Evolutionary conservation across 1,140 invertebrate species (phyloP).

Genomic region (Schlechtendalia chinensis): DNA sequence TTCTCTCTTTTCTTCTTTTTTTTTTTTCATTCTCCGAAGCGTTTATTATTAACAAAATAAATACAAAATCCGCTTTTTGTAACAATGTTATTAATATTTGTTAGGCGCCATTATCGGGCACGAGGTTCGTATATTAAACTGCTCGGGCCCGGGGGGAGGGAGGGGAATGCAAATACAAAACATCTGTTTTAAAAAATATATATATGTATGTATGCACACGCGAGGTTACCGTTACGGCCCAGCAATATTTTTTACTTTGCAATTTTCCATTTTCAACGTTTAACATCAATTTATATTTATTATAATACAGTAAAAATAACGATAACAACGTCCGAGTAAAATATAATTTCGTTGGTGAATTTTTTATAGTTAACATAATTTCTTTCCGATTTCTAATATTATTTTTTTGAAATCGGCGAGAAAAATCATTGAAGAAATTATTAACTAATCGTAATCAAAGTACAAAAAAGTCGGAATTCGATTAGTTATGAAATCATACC

Average conservation of each 20-base stretch:
- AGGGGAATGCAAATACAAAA: not conserved
- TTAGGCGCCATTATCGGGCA: slow-evolving; percentile 24
- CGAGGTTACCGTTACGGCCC: no score
- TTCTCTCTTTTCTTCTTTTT: not conserved
- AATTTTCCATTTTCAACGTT: not conserved
- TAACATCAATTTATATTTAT: not conserved
- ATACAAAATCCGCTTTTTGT: slow-evolving; percentile 39
- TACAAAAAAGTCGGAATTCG: no score
- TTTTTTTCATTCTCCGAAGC: not conserved
- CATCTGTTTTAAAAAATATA: slow-evolving; percentile 12
- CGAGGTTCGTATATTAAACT: slow-evolving; percentile 39
- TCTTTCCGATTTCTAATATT: no score
- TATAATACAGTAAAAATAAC: not conserved
- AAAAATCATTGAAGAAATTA: no score
- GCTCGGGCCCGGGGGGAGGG: not conserved
- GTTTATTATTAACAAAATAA: slow-evolving; percentile 39
- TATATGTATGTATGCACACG: no score
- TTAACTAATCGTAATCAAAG: no score
- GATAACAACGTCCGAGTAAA: not conserved
- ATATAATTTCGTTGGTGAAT: no score
- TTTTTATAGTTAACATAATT: no score
- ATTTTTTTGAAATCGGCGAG: no score
- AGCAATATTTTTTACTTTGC: not conserved
- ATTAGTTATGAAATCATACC: no score
- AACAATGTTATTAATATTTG: slow-evolving; percentile 49